Percentiles rank a stretch among this genome's conserved stretches.
Conservation (phyloP, 2,113 vertebrate genomes). For the Urocolius indicus region DNA sequence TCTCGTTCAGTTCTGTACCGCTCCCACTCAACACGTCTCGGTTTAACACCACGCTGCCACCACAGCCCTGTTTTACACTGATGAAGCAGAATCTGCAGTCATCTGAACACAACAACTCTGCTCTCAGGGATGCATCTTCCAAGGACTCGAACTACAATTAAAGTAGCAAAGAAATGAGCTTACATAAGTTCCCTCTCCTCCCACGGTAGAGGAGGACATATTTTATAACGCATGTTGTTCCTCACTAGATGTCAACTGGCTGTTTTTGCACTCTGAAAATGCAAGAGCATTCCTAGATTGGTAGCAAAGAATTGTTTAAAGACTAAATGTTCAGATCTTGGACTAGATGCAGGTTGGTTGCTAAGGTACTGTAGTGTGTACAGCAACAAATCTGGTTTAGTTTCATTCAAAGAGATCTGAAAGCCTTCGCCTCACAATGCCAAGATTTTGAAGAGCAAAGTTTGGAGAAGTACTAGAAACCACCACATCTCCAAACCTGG, state of each 20-base stretch:
- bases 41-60: background rate
- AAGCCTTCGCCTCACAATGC: background rate
- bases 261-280: background rate
- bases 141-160: background rate
- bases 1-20: background rate
- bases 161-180: background rate
- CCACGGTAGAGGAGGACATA: background rate
- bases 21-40: background rate
- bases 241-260: background rate
- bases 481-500: background rate
- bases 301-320: background rate
- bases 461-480: background rate
- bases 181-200: background rate
- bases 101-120: background rate
- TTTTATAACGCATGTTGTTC: background rate
- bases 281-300: background rate
- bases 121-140: background rate
- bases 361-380: slow-evolving; percentile 49
- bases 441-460: background rate
- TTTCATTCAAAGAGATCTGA: slow-evolving; percentile 14
- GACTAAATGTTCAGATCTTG: background rate
- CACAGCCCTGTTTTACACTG: background rate
- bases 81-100: background rate
- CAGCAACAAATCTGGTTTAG: slow-evolving; percentile 42
- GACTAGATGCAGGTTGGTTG: slow-evolving; percentile 33